Percentiles rank a stretch among this genome's conserved stretches.
phyloP scores from a whole-genome alignment of 2,113 vertebrate species.

The Pseudois nayaur region DNA sequence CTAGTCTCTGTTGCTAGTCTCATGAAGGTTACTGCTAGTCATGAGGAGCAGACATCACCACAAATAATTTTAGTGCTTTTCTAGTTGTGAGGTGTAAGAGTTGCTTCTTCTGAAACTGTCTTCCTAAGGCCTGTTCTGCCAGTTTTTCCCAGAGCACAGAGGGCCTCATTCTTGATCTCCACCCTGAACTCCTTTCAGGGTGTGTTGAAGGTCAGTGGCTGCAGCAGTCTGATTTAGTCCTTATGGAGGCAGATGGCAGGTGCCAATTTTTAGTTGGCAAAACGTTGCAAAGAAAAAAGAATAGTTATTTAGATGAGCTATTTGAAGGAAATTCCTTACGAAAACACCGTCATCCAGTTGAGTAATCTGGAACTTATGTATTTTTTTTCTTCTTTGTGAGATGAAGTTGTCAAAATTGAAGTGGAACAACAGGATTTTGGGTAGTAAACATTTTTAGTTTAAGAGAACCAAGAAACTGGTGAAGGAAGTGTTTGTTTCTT shows the following conservation, averaged over 20 bases:
- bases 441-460: slow-evolving; percentile 2
- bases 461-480: background rate
- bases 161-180: background rate
- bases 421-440: background rate
- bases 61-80: background rate
- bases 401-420: background rate
- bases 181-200: background rate
- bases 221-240: background rate
- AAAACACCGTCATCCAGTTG: background rate
- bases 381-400: background rate
- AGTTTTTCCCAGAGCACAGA: background rate
- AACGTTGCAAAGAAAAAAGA: background rate
- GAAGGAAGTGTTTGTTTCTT: background rate
- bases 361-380: background rate
- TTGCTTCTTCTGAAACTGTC: background rate
- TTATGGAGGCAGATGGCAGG: background rate
- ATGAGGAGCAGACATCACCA: background rate
- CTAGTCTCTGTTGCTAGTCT: background rate
- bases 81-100: background rate
- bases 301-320: background rate
- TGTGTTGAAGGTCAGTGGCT: background rate
- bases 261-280: background rate
- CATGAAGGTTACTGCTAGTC: background rate
- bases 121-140: background rate
- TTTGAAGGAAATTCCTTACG: slow-evolving; percentile 1